A percentile compares a stretch with the other conserved stretches of the same genome.
Evolutionary conservation across 2,888 invertebrate genomes (phyloP).

Genomic region (Ormyrus nitidulus): DNA sequence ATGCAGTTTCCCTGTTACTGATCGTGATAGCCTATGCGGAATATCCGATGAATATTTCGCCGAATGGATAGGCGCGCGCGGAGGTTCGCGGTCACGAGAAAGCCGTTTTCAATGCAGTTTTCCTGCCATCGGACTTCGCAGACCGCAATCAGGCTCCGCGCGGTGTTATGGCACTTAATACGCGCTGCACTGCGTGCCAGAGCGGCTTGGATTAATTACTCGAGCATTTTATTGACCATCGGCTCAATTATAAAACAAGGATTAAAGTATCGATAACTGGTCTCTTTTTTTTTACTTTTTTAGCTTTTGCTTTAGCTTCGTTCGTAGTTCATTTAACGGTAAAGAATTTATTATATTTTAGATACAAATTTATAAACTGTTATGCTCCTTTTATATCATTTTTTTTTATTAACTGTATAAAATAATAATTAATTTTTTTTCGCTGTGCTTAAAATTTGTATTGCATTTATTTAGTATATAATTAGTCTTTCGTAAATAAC

Average conservation of each 20-base stretch:
- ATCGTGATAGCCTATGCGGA: constrained; percentile 31
- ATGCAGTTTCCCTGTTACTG: constrained; percentile 49
- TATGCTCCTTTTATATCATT: too few relatives aligned
- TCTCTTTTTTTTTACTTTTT: not conserved
- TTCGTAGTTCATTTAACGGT: too few relatives aligned
- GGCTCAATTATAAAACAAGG: constrained; percentile 5
- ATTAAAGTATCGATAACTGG: constrained; percentile 26
- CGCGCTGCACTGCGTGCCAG: not conserved
- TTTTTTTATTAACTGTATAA: too few relatives aligned
- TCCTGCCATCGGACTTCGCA: not conserved
- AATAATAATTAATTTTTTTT: too few relatives aligned
- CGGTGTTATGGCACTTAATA: not conserved
- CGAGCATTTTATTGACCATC: constrained; percentile 31
- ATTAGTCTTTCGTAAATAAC: too few relatives aligned
- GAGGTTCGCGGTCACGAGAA: not conserved
- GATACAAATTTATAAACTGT: too few relatives aligned
- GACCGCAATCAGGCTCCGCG: not conserved
- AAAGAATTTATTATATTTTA: too few relatives aligned
- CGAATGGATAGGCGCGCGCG: not conserved
- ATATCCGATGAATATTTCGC: constrained; percentile 29
- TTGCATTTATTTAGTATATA: too few relatives aligned
- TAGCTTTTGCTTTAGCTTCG: too few relatives aligned
- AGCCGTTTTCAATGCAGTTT: constrained; percentile 15
- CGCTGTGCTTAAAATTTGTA: too few relatives aligned
- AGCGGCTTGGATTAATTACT: constrained; percentile 30